Base-by-base conservation (phyloP, 1,140 invertebrate species). In the Leptinotarsa lineolata region DNA sequence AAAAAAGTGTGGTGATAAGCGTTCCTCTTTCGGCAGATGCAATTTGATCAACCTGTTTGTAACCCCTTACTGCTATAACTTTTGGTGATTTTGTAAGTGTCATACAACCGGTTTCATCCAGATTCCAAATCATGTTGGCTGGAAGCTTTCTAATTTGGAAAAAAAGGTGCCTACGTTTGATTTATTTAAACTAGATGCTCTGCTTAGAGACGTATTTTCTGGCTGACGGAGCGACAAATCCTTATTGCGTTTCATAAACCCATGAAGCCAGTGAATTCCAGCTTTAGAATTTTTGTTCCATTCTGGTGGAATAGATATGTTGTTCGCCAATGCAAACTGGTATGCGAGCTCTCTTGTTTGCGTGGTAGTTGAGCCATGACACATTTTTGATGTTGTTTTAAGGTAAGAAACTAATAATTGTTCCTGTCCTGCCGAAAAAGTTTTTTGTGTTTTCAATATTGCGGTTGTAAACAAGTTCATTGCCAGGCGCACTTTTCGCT, bases 81-180 rank as follows among this genome's bases (percentile, higher is more conserved):
- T 81, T 84, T 22, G 78, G 79, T 48, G 81, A 76, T 70, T 83
- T 75, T 58, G 22, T 82, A 81, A 87, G 85, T 15, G 85, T 87
- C 39, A 83, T 85, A 54, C 86, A 76, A 16, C 85, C 86, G 5
- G 85, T 87, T 78, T 88, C 87, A 79, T 88, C 86, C 16, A 76
- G 73, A 60, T 81, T 83, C 67, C 80, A 83, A 68, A 86, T 82
- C 67, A 73, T 73, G 46, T 73, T 70, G 22, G 73, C 80, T 63
- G 75, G 45, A 77, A 74, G 61, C 72, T 80, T 72, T 79, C 72
- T 71, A 83, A 80, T 73, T 83, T 84, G 30, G 80, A 74, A 80
- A 79, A 86, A 80, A 86, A 86, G 39, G 69, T 67, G 2, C 86
- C 59, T 2, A 85, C 81, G 76, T 85, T 85, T 12, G 69, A 67